A percentile compares a stretch with the other conserved stretches of the same genome.
phyloP scores from a whole-genome alignment of 2,888 invertebrate genomes.

The Lithosia quadra region DNA sequence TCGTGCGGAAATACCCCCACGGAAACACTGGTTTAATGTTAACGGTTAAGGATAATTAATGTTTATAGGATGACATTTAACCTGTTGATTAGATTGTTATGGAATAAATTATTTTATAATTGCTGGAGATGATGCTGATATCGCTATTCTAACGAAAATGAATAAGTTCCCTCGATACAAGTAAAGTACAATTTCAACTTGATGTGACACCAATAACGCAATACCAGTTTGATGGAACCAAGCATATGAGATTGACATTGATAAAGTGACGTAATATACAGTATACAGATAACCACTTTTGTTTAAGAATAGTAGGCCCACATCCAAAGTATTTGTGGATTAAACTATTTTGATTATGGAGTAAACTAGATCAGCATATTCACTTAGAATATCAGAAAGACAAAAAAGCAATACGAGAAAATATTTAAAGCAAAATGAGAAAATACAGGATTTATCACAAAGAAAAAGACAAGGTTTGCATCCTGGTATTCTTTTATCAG shows the following conservation, averaged over 20 bases:
- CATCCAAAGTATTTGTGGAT: no score
- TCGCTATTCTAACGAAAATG: neutral
- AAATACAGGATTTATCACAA: neutral
- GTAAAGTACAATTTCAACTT: neutral
- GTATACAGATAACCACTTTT: slow-evolving; percentile 1
- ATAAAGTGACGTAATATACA: neutral
- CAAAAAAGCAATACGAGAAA: neutral
- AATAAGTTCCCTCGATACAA: neutral
- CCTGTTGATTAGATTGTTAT: neutral
- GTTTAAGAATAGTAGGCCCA: neutral
- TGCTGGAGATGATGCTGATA: neutral
- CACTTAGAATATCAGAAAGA: no score
- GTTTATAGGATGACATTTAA: neutral
- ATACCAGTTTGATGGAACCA: neutral
- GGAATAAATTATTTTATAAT: neutral
- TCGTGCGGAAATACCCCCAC: no score
- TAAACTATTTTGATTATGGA: no score
- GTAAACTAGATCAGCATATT: no score
- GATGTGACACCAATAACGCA: neutral
- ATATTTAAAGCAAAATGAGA: neutral
- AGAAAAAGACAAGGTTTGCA: neutral
- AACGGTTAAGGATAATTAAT: neutral
- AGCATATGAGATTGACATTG: neutral
- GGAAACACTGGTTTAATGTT: neutral
- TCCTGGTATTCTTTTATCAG: neutral